Evolutionary conservation across 1,140 invertebrate genomes (phyloP).

Genomic region (Saccostrea echinata): DNA sequence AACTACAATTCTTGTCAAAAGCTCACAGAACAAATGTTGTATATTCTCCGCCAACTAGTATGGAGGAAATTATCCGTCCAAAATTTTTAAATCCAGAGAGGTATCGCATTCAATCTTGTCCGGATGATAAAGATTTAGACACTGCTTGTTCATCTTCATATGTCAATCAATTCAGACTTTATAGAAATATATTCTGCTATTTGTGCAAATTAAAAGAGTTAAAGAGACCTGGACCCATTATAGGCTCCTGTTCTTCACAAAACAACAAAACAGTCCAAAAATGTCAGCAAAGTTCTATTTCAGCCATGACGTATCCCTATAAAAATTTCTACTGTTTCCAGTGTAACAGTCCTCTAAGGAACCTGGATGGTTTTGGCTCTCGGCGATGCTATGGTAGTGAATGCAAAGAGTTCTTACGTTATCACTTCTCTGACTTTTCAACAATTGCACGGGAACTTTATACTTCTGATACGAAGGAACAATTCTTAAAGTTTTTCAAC

Average conservation of each 20-base stretch:
- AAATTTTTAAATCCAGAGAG: too few relatives aligned
- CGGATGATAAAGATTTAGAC: background rate
- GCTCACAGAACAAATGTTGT: background rate
- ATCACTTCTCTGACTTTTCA: background rate
- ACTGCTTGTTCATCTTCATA: too few relatives aligned
- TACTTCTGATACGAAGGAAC: background rate
- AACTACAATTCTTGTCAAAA: background rate
- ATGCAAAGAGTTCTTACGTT: background rate
- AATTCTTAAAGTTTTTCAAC: background rate
- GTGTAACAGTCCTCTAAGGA: background rate
- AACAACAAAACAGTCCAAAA: background rate
- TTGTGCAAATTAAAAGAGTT: background rate
- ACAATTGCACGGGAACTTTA: background rate
- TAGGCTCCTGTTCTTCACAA: background rate
- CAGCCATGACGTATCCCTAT: background rate
- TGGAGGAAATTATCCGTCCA: background rate
- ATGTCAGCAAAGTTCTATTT: background rate
- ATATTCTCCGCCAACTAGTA: background rate
- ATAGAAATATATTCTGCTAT: background rate
- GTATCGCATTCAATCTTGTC: background rate
- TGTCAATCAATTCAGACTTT: background rate
- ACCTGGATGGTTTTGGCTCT: background rate
- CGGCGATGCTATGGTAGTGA: background rate
- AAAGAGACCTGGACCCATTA: background rate
- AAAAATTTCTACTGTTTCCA: constrained; percentile 17